Percentiles rank a stretch among this genome's conserved stretches.
Evolutionary conservation across 23 tunicate genomes (phyloP).

Genomic region (Halocynthia aurantium): DNA sequence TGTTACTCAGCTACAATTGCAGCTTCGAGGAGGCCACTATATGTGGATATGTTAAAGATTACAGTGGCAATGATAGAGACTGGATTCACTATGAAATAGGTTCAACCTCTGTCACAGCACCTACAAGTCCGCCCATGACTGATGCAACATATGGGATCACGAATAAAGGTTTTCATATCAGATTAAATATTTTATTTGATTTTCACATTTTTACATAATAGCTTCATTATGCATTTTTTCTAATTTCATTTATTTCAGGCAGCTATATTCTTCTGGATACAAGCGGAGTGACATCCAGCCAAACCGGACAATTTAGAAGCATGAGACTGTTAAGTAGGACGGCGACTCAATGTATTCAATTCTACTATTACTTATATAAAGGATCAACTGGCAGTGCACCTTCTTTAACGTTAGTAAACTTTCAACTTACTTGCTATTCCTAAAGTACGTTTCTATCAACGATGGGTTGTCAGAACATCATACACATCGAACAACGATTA

Average conservation of each 20-base stretch:
- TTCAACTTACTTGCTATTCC: too few relatives aligned
- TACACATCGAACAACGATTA: not conserved
- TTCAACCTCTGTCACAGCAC: not conserved
- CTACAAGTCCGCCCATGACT: slow-evolving; percentile 30
- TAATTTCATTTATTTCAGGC: slow-evolving; percentile 13
- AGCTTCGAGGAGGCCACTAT: slow-evolving; percentile 56
- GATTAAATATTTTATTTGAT: too few relatives aligned
- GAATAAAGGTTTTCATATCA: slow-evolving; percentile 30
- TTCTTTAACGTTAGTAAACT: too few relatives aligned
- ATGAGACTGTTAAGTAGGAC: slow-evolving; percentile 56
- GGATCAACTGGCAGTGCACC: slow-evolving; percentile 29
- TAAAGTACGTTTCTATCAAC: too few relatives aligned
- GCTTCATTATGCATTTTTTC: not conserved
- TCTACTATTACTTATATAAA: slow-evolving; percentile 56
- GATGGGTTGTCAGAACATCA: slow-evolving; percentile 4
- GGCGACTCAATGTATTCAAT: slow-evolving; percentile 57
- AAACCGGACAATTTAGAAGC: slow-evolving; percentile 31
- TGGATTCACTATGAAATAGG: slow-evolving; percentile 51
- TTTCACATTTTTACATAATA: not conserved
- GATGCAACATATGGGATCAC: slow-evolving; percentile 48
- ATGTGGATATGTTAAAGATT: slow-evolving; percentile 88
- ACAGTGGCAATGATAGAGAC: slow-evolving; percentile 31
- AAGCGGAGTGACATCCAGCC: not conserved
- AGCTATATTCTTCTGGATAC: slow-evolving; percentile 71
- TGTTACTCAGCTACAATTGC: slow-evolving; percentile 56